A percentile compares a stretch with the other conserved stretches of the same genome.
These are phyloP conservation scores for Chloroceryle aenea DNA, from an alignment of 2,113 vertebrate species.

Conservation along the genomic window DNA sequence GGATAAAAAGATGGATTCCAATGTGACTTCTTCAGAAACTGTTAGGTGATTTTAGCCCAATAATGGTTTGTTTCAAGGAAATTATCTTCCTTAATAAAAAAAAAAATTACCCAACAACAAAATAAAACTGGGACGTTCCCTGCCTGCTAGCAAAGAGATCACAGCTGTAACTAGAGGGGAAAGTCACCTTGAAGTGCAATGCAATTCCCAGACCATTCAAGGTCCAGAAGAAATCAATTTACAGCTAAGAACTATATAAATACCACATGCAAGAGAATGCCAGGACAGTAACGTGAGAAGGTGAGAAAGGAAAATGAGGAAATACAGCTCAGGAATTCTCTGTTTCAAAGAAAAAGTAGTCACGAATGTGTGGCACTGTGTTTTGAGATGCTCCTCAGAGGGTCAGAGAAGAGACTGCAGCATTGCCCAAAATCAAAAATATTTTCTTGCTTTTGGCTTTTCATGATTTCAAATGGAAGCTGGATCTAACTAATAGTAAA, in stretches of 20 bases:
- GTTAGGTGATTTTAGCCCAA: neutral
- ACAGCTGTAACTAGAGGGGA: neutral
- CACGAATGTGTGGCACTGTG: neutral
- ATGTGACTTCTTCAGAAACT: neutral
- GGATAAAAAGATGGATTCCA: neutral
- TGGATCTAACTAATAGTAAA: neutral
- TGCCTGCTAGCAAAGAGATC: neutral
- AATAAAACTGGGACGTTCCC: neutral
- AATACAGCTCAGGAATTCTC: neutral
- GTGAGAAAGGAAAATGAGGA: slow-evolving; percentile 7
- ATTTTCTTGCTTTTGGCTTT: neutral
- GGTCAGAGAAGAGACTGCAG: neutral
- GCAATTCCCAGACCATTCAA: slow-evolving; percentile 14
- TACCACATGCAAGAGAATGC: neutral
- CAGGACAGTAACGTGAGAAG: neutral
- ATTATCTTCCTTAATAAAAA: neutral
- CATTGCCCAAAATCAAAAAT: neutral
- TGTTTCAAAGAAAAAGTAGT: neutral
- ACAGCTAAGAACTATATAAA: slow-evolving; percentile 35
- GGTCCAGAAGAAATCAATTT: slow-evolving; percentile 42
- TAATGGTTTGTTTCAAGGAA: neutral
- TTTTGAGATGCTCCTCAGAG: neutral
- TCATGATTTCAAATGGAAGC: neutral
- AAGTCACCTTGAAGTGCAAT: slow-evolving; percentile 52
- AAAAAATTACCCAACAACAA: neutral